phyloP scores from a whole-genome alignment of 1,140 invertebrate species.

The Saccostrea glomerata region DNA sequence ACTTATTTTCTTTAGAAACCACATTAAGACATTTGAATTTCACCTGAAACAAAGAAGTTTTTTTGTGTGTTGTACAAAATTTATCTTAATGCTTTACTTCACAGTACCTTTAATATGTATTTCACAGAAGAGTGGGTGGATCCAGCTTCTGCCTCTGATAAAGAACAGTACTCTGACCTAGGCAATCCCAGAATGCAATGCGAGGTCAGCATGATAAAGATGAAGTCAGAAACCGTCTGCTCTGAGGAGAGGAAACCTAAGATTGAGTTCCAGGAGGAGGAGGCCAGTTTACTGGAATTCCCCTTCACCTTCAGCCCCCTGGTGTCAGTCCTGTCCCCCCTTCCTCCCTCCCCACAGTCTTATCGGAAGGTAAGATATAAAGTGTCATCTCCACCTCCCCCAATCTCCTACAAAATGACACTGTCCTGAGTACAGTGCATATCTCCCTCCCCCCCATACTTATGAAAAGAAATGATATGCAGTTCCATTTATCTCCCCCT shows the following conservation, averaged over 20 bases:
- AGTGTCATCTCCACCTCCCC: background rate
- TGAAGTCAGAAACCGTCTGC: background rate
- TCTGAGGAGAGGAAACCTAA: conserved; percentile 34
- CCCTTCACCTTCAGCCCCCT: conserved; percentile 52
- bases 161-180: background rate
- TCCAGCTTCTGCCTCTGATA: background rate
- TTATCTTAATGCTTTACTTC: background rate
- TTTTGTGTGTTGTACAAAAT: too few species aligned
- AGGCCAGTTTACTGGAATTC: conserved; percentile 30
- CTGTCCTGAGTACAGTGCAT: background rate
- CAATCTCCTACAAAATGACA: background rate
- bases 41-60: too few species aligned
- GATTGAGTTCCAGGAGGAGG: background rate
- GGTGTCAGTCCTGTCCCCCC: conserved; percentile 47
- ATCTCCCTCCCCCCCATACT: background rate
- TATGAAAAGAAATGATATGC: background rate
- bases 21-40: too few species aligned
- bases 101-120: background rate
- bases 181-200: background rate
- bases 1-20: too few species aligned
- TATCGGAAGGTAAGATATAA: conserved; percentile 38
- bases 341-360: conserved; percentile 50
- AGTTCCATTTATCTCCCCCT: background rate
- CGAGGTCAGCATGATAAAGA: background rate
- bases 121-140: background rate